phyloP scores from a whole-genome alignment of 2,113 vertebrate species.

The Tyto alba region DNA sequence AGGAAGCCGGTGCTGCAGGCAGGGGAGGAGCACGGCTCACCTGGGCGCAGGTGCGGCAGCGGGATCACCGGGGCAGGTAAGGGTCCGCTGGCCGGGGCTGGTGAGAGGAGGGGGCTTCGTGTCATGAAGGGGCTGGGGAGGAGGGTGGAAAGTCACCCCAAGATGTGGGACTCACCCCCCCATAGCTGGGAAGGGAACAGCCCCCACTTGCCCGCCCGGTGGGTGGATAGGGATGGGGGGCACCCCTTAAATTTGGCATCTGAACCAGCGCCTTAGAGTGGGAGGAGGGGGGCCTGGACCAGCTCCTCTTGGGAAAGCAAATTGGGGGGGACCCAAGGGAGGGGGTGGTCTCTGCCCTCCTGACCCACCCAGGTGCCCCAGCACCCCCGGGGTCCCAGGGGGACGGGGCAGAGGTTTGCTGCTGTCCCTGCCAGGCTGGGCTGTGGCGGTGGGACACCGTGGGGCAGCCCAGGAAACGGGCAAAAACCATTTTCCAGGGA shows the following conservation, averaged over 20 bases:
- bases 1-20: background rate
- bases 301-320: rapidly evolving
- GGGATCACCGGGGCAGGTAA: background rate
- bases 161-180: rapidly evolving
- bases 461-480: background rate
- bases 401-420: background rate
- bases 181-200: background rate
- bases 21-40: slow-evolving; percentile 37
- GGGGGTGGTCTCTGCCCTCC: background rate
- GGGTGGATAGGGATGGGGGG: background rate
- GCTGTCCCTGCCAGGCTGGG: background rate
- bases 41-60: background rate
- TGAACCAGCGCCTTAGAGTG: rapidly evolving
- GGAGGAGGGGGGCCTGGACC: background rate
- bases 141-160: background rate
- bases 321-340: rapidly evolving
- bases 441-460: rapidly evolving
- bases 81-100: background rate
- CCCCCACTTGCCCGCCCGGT: background rate
- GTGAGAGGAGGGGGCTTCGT: rapidly evolving
- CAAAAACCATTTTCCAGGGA: background rate
- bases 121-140: background rate
- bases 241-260: background rate
- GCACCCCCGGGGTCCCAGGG: rapidly evolving
- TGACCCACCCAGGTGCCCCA: rapidly evolving